These are phyloP conservation scores for Schizothorax lantsangensis DNA, from an alignment of 2,797 vertebrate genomes.

Conservation along the genomic window DNA sequence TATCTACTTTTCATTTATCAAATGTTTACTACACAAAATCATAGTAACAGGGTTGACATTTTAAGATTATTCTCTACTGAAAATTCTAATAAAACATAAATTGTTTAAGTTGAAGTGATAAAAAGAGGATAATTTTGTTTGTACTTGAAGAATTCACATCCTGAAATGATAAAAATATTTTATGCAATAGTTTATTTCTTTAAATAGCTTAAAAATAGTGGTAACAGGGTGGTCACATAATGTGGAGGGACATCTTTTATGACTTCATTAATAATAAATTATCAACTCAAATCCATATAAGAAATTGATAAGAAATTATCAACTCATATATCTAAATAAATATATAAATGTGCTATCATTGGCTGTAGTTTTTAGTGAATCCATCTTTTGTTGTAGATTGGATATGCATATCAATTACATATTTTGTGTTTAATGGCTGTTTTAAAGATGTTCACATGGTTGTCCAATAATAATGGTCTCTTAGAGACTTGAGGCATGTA, in stretches of 20 bases:
- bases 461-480: constrained; percentile 35
- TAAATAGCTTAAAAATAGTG: background rate
- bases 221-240: background rate
- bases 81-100: background rate
- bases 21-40: background rate
- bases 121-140: background rate
- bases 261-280: background rate
- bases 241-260: background rate
- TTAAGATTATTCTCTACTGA: background rate
- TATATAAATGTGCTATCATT: background rate
- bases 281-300: background rate
- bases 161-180: background rate
- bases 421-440: background rate
- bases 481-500: constrained; percentile 38
- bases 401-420: background rate
- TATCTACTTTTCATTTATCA: background rate
- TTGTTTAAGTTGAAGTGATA: background rate
- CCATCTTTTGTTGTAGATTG: background rate
- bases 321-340: background rate
- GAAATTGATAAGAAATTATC: too few relatives aligned
- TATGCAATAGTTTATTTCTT: background rate
- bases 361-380: background rate
- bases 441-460: constrained; percentile 39
- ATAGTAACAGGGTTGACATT: background rate
- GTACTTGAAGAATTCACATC: background rate